These are phyloP conservation scores for Ctenochaetus hawaiiensis DNA, from an alignment of 2,797 vertebrate genomes.

Conservation along the genomic window DNA sequence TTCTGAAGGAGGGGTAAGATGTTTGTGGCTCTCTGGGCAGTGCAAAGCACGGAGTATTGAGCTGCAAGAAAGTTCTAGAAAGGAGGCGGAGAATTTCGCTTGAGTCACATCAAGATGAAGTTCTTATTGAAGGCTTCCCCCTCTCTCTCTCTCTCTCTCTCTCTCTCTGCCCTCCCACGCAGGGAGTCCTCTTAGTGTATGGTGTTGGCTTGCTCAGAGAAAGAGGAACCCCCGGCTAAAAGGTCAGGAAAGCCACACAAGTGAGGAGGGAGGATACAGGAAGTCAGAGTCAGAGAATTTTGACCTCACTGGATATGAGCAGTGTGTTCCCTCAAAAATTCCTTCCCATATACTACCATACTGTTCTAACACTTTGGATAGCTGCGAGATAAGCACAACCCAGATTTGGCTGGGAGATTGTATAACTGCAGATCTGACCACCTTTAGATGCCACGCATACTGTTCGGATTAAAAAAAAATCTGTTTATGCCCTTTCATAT, in stretches of 20 bases:
- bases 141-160: not conserved
- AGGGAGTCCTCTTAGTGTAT: constrained; percentile 67
- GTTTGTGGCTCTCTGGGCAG: constrained; percentile 30
- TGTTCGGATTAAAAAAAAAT: constrained; percentile 46
- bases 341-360: not conserved
- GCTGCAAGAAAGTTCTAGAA: constrained; percentile 19
- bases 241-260: constrained; percentile 68
- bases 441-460: constrained; percentile 27
- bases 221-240: constrained; percentile 57
- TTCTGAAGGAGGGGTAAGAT: constrained; percentile 31
- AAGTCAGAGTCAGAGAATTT: constrained; percentile 46
- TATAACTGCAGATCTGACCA: constrained; percentile 19
- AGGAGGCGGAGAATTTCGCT: constrained; percentile 35
- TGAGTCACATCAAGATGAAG: constrained; percentile 61
- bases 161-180: constrained; percentile 54
- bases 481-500: constrained; percentile 64
- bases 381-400: not conserved
- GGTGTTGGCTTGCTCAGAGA: constrained; percentile 50
- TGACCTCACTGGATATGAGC: constrained; percentile 43
- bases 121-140: constrained; percentile 67
- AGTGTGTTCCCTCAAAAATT: constrained; percentile 21
- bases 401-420: constrained; percentile 5
- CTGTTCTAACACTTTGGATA: constrained; percentile 29
- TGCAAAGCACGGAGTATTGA: constrained; percentile 15
- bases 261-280: constrained; percentile 31